Evolutionary conservation across 2,113 vertebrate species (phyloP).

Genomic region (Synchiropus splendidus): DNA sequence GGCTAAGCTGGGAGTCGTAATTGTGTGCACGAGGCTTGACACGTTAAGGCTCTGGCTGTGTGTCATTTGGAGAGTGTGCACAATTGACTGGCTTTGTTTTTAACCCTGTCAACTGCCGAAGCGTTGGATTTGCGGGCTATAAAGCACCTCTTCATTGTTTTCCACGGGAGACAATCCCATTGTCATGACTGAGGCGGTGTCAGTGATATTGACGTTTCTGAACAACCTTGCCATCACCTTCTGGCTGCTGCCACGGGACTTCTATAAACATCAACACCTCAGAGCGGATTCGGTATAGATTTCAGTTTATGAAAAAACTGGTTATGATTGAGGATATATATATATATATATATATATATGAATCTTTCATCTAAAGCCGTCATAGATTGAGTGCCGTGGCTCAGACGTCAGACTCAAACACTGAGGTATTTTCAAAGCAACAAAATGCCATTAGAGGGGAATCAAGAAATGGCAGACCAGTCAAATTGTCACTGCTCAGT

Average conservation of each 20-base stretch:
- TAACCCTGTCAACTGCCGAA: too few relatives aligned
- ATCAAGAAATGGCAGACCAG: too few relatives aligned
- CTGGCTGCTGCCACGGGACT: conserved; percentile 11
- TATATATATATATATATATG: conserved; percentile 8
- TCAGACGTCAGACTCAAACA: conserved; percentile 8
- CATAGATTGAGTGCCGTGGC: neutral
- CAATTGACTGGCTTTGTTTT: conserved; percentile 18
- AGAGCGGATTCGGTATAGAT: conserved; percentile 15
- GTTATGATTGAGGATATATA: conserved; percentile 19
- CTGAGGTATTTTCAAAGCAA: neutral
- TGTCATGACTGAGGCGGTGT: conserved; percentile 1
- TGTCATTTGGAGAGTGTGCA: conserved; percentile 14
- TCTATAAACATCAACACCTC: conserved; percentile 2
- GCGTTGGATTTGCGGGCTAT: conserved; percentile 3
- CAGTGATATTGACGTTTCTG: conserved; percentile 2
- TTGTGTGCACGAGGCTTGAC: conserved; percentile 15
- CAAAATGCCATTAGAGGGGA: too few relatives aligned
- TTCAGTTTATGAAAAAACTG: conserved; percentile 18
- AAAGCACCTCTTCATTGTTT: neutral
- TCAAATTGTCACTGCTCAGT: too few relatives aligned
- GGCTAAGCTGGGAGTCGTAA: conserved; percentile 5
- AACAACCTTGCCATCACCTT: conserved; percentile 24
- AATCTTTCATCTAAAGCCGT: conserved; percentile 1
- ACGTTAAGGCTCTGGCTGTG: conserved; percentile 15
- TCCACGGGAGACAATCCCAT: too few relatives aligned